phyloP scores from a whole-genome alignment of 2,113 vertebrate genomes.

The Glaucomys volans region DNA sequence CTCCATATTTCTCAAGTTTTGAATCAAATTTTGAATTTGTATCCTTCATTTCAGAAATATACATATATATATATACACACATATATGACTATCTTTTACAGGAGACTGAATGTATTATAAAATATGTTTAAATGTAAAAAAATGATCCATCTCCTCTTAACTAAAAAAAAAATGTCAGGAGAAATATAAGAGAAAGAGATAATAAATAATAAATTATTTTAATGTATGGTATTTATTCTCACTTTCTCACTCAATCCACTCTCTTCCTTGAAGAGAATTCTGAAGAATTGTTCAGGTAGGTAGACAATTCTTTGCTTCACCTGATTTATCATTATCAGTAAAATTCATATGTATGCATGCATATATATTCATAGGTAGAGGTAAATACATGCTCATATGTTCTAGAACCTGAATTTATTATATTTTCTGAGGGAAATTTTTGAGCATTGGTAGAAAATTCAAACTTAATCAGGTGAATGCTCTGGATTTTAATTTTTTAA shows the following conservation, averaged over 20 bases:
- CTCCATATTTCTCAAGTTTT: slow-evolving; percentile 69
- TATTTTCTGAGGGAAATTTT: neutral
- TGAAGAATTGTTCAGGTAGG: neutral
- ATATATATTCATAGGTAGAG: neutral
- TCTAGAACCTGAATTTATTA: neutral
- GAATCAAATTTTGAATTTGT: slow-evolving; percentile 74
- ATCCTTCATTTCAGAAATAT: slow-evolving; percentile 63
- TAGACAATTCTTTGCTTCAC: neutral
- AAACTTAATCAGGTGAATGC: neutral
- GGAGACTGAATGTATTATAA: slow-evolving; percentile 61
- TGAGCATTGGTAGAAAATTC: neutral
- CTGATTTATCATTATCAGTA: neutral
- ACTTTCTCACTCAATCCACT: neutral
- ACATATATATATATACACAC: no score
- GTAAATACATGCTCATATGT: neutral
- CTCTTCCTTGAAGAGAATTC: neutral
- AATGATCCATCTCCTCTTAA: neutral
- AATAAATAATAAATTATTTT: neutral
- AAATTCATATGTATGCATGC: neutral
- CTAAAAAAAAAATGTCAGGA: neutral
- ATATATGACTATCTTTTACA: neutral
- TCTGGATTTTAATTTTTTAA: neutral
- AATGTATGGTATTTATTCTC: neutral
- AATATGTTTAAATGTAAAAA: slow-evolving; percentile 70
- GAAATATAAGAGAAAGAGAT: neutral